Evolutionary conservation across 2,888 invertebrate genomes (phyloP).

Genomic region (Nineta flava): DNA sequence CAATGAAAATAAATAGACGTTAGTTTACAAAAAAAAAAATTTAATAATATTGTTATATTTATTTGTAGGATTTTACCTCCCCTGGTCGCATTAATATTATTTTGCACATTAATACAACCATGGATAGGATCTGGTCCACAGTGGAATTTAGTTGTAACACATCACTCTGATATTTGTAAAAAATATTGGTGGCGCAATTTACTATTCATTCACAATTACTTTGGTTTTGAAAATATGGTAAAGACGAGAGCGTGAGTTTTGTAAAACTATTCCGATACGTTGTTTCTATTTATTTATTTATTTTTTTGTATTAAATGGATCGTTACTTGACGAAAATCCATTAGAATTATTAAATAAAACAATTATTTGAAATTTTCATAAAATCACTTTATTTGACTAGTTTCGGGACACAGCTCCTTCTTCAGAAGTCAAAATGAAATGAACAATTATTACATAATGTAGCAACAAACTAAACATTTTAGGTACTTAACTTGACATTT

Average conservation of each 20-base stretch:
- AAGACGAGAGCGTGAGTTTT: conserved; percentile 7
- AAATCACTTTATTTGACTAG: too few species aligned
- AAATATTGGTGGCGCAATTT: conserved; percentile 54
- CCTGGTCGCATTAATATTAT: conserved; percentile 43
- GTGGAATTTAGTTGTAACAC: conserved; percentile 50
- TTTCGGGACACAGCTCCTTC: too few species aligned
- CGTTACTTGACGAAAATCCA: too few species aligned
- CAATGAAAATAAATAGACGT: too few species aligned
- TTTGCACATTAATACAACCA: conserved; percentile 50
- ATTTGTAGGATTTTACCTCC: conserved; percentile 40
- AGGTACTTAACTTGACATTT: too few species aligned
- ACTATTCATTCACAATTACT: conserved; percentile 55
- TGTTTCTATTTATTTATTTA: conserved; percentile 3
- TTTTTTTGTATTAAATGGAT: background rate
- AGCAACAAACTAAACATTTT: too few species aligned
- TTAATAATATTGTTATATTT: background rate
- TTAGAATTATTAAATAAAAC: too few species aligned
- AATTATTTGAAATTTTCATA: too few species aligned
- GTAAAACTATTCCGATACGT: background rate
- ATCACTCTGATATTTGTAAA: conserved; percentile 51
- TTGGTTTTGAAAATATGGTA: conserved; percentile 55
- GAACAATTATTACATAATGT: too few species aligned
- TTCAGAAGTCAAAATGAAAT: too few species aligned
- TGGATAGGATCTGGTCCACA: conserved; percentile 45
- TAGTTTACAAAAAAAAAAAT: background rate